phyloP scores from a whole-genome alignment of 2,797 vertebrate genomes.

The Fringilla coelebs region DNA sequence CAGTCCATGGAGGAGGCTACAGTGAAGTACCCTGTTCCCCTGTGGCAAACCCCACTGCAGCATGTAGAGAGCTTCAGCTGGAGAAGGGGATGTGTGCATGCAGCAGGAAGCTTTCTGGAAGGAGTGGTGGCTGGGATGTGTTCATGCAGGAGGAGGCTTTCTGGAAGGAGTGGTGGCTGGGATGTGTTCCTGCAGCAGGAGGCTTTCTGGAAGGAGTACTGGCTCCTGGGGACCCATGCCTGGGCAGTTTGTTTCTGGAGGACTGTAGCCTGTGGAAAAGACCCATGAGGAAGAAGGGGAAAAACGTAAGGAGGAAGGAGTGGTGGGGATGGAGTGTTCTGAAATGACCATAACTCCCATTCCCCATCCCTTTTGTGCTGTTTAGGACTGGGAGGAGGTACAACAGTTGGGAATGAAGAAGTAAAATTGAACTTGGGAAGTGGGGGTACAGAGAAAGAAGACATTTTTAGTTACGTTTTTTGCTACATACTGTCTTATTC shows the following conservation, averaged over 20 bases:
- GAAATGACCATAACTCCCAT: background rate
- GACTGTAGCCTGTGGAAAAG: background rate
- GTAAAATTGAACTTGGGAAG: background rate
- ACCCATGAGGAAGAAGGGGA: background rate
- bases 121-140: background rate
- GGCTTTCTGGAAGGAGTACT: background rate
- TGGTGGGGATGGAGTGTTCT: background rate
- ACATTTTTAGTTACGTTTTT: background rate
- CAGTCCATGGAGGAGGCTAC: fast-evolving
- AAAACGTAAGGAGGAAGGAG: background rate
- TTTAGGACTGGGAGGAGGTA: background rate
- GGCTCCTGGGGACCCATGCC: background rate
- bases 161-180: background rate
- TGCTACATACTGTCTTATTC: background rate
- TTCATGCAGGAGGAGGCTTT: background rate
- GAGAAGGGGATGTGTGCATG: background rate
- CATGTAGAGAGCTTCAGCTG: background rate
- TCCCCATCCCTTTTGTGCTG: background rate
- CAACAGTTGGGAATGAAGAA: background rate
- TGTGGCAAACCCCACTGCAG: background rate
- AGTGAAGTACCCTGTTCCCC: too few relatives aligned
- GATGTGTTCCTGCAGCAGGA: background rate
- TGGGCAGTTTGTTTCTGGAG: background rate
- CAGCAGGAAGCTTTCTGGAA: background rate
- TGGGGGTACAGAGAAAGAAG: background rate